These are phyloP conservation scores for Enteromius radiatus DNA, from an alignment of 2,797 vertebrate genomes.

Conservation along the genomic window DNA sequence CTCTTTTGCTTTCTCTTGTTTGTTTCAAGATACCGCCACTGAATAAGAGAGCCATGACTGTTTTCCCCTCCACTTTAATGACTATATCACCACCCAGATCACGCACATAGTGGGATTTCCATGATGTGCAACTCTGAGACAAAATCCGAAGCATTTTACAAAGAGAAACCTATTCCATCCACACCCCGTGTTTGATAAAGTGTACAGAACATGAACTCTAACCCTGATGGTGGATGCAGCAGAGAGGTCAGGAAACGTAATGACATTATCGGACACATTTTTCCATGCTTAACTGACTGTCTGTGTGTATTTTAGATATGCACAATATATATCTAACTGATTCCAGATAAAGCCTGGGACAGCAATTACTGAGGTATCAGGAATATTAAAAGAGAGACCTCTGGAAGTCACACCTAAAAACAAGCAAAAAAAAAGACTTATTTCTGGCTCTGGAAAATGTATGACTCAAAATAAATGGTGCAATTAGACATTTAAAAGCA, in stretches of 20 bases:
- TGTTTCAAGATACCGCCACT: not conserved
- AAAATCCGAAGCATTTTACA: not conserved
- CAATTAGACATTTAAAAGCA: not conserved
- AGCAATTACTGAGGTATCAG: not conserved
- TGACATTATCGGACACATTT: not conserved
- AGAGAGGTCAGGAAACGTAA: not conserved
- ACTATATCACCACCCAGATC: not conserved
- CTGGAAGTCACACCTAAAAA: not conserved
- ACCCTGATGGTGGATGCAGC: not conserved
- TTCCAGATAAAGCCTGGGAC: not conserved
- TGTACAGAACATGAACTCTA: constrained; percentile 15
- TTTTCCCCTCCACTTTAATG: not conserved
- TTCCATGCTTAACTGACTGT: not conserved
- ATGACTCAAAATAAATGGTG: constrained; percentile 2
- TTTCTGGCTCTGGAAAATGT: not conserved
- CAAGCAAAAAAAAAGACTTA: not conserved
- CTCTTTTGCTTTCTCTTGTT: not conserved
- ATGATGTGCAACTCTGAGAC: not conserved
- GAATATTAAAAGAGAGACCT: not conserved
- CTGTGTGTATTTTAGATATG: constrained; percentile 11
- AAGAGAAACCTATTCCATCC: not conserved
- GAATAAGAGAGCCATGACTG: not conserved
- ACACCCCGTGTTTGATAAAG: not conserved
- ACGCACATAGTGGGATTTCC: not conserved
- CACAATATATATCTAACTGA: not conserved